Base-by-base conservation (phyloP, 2,113 vertebrate genomes). In the Petrocephalus microphthalmus region DNA sequence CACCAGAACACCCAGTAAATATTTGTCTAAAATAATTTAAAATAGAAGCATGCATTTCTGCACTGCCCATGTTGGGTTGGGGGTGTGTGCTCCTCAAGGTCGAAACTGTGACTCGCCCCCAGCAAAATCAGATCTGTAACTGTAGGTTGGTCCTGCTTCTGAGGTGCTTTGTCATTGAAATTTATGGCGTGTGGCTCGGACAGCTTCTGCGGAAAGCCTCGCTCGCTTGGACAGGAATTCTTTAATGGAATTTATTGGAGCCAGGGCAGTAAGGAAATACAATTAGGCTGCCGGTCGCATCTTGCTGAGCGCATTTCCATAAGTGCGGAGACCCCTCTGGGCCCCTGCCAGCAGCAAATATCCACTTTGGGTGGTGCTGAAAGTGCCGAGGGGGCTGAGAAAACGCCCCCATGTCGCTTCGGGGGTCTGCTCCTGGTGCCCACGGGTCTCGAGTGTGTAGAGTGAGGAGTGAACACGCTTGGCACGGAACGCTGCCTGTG, bases 241-340 rank as follows among this genome's bases (percentile, higher is more conserved):
- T 81, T 86, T 89, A 89, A 81, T 87, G 84, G 64, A 81, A 87
- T 89, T 49, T 86, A 57, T 81, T 15, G 88, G 52, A 78, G 67
- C 67, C 22, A 7, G 57, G 19, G 74, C 19, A 53, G 45, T 47
- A 85, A 83, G 64, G 57, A 89, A 86, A 67, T 54, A 89, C 88
- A 89, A 86, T 87, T 87, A 87, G 33, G 53, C 67, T n/a, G 42
- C 81, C 51, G 20, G 71, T 54, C 15, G 53, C 83, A 22, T 60
- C 71, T 87, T 87, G 0, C 84, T 51, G 52, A 82, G 25, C 1
- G 1, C 53, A 57, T 33, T 86, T n/a, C 71, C 37, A 22, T 82
- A 82, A 57, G 52, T 51, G 84, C 29, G 11, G 45, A 25, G 88
- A 82, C 22, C 71, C 51, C 51, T 20, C 1, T 47, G 22, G 42